Evolutionary conservation across 2,113 vertebrate genomes (phyloP).

Genomic region (Micronisus gabar): DNA sequence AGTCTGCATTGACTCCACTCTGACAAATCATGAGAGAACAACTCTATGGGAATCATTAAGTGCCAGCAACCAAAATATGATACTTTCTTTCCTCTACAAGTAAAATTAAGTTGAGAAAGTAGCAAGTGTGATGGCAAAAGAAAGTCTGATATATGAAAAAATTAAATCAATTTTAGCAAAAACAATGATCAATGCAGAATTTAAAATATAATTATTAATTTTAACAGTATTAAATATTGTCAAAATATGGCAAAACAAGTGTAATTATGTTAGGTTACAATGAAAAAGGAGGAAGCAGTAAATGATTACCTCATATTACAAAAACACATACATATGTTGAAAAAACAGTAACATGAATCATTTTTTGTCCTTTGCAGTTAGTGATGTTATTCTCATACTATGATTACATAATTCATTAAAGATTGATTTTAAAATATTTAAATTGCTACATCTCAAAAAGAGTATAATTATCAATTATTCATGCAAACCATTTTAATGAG

Average conservation of each 20-base stretch:
- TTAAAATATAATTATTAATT: neutral
- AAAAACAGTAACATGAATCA: neutral
- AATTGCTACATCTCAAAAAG: too few relatives aligned
- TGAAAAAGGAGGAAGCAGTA: neutral
- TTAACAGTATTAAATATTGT: neutral
- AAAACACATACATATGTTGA: neutral
- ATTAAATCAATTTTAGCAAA: neutral
- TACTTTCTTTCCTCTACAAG: neutral
- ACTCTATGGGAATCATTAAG: neutral
- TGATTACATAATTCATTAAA: neutral
- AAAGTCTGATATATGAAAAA: neutral
- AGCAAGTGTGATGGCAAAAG: neutral
- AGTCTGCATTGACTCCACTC: neutral
- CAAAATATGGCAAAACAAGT: neutral
- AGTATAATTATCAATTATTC: too few relatives aligned
- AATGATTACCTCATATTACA: neutral
- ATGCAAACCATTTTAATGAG: too few relatives aligned
- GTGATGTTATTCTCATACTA: neutral
- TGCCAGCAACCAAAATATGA: neutral
- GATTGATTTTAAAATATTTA: too few relatives aligned
- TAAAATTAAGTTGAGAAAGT: neutral
- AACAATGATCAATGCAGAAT: neutral
- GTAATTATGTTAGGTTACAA: neutral
- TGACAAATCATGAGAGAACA: neutral
- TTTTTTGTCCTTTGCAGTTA: conserved; percentile 25